Evolutionary conservation across 2,797 vertebrate genomes (phyloP), one percentile per base, ranked within the genome.

Genomic region (Onychomys leucogaster): DNA sequence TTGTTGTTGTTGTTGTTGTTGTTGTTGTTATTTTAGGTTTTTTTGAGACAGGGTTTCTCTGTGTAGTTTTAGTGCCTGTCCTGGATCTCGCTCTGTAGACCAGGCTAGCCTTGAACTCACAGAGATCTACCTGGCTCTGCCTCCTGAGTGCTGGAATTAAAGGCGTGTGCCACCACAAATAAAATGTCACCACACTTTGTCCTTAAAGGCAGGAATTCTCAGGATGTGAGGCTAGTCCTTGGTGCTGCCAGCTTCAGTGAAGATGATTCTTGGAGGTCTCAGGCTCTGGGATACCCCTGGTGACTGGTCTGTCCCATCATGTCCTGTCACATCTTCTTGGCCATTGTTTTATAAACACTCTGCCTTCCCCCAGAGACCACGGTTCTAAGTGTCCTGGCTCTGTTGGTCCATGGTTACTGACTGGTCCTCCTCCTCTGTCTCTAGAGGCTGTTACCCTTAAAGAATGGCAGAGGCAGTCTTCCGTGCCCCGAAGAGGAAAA

Each of bases 381-480:
- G 8, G 27, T 49, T 81, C 37, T 69, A 77, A 69, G 29, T n/a
- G 27, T 41, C 59, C 32, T 52, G 2, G n/a, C 87, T 14, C 73
- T 86, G 49, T 25, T 76, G 14, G 71, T 52, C 46, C 4, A 0
- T 32, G 3, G 32, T 52, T 61, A 57, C 17, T 34, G 34, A 75
- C 1, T 75, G 52, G 32, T 59, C 90, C 11, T 55, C 52, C 52
- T 69, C 43, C 32, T 61, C 71, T 52, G 2, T 32, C 46, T 80
- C 85, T 55, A 91, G 78, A 75, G 46, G 65, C 32, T 63, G 61
- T 76, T 61, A 23, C 52, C 67, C 65, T 80, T 52, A 55, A 89
- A 95, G 89, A 94, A 99, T 99, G 99, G 99, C 99, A 85, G 99
- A 99, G 98, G 99, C 99, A 0, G 98, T 98, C 92, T 99, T 99